Percentiles rank a stretch among this genome's conserved stretches.
Evolutionary conservation across 2,888 invertebrate genomes (phyloP).

Genomic region (Drosophila eohydei): DNA sequence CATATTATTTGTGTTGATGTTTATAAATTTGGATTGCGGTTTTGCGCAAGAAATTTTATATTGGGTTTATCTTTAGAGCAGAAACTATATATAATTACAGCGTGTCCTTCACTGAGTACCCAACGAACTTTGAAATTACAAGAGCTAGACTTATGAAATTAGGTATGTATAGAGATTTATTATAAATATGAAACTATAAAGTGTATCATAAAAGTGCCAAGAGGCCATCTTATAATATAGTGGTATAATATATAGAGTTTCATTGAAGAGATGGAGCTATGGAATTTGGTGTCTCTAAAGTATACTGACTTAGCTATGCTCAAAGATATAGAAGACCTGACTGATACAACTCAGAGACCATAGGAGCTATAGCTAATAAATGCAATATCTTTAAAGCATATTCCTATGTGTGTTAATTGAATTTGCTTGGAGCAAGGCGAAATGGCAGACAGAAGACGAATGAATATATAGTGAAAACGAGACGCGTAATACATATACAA

Average conservation of each 20-base stretch:
- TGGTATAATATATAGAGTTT: neutral
- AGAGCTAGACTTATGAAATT: neutral
- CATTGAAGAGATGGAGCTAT: neutral
- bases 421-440: conserved; percentile 31
- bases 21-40: neutral
- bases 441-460: conserved; percentile 26
- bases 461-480: conserved; percentile 41
- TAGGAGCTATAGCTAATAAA: neutral
- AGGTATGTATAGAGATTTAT: neutral
- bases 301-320: neutral
- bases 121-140: conserved; percentile 1
- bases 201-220: neutral
- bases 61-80: neutral
- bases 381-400: neutral
- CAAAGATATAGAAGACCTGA: neutral
- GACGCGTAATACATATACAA: conserved; percentile 32
- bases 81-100: neutral
- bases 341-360: neutral
- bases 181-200: neutral
- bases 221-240: neutral
- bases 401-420: conserved; percentile 45
- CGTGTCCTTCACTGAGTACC: neutral
- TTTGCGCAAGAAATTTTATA: neutral
- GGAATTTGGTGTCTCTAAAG: neutral
- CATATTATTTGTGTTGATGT: neutral